A percentile compares a stretch with the other conserved stretches of the same genome.
phyloP scores from a whole-genome alignment of 1,140 invertebrate genomes.

The Aphelinus certus region DNA sequence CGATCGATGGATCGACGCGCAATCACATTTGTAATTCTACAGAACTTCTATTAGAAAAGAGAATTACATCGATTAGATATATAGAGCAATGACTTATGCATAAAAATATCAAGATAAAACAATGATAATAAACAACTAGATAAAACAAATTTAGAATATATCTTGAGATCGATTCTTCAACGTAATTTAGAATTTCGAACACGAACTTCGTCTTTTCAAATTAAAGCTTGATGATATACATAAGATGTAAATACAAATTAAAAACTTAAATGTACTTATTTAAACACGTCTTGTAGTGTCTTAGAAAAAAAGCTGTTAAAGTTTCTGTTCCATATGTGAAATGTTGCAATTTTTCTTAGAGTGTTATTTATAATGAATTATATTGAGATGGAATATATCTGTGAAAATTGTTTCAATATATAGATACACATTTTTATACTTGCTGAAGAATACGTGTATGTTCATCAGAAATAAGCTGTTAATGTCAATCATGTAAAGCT shows the following conservation, averaged over 20 bases:
- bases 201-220: conserved; percentile 30
- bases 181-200: conserved; percentile 35
- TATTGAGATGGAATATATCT: neutral
- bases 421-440: conserved; percentile 19
- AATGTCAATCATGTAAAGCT: conserved; percentile 15
- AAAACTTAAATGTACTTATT: conserved; percentile 6
- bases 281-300: neutral
- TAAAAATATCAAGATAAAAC: conserved; percentile 3
- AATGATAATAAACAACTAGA: conserved; percentile 14
- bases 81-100: conserved; percentile 30
- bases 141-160: conserved; percentile 25
- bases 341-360: conserved; percentile 7
- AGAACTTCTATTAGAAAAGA: conserved; percentile 15
- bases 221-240: conserved; percentile 19
- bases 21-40: conserved; percentile 27
- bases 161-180: conserved; percentile 32
- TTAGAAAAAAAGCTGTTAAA: conserved; percentile 11
- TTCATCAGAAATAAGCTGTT: neutral
- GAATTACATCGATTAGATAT: conserved; percentile 21
- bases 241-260: conserved; percentile 17
- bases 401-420: neutral
- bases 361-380: conserved; percentile 20
- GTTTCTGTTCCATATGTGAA: conserved; percentile 10
- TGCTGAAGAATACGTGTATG: neutral
- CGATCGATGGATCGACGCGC: conserved; percentile 39